phyloP scores from a whole-genome alignment of 1,140 invertebrate genomes.

The Orussus abietinus region DNA sequence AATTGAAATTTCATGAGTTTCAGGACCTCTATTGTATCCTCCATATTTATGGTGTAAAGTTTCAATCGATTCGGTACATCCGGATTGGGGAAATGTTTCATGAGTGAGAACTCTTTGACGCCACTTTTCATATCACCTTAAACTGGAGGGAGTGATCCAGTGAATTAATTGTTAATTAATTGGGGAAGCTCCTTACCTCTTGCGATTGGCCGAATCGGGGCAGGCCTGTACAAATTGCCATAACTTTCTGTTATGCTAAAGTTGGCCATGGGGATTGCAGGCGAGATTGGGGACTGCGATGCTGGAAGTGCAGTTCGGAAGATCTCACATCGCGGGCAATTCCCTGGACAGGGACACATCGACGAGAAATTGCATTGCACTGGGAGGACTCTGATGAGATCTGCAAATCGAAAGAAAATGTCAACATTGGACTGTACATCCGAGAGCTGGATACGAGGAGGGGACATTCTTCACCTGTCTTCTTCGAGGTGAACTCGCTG shows the following conservation, averaged over 20 bases:
- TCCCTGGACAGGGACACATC: constrained; percentile 25
- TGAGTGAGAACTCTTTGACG: no score
- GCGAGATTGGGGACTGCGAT: constrained; percentile 10
- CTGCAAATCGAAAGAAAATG: constrained; percentile 17
- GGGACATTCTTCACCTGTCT: constrained; percentile 25
- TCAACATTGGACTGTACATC: background rate
- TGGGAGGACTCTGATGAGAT: constrained; percentile 18
- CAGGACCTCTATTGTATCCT: no score
- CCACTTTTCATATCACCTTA: no score
- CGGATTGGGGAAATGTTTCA: no score
- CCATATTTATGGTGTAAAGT: no score
- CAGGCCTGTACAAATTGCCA: constrained; percentile 31
- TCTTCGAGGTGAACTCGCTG: constrained; percentile 30
- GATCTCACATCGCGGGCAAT: constrained; percentile 27
- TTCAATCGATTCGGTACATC: no score
- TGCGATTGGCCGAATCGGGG: constrained; percentile 33
- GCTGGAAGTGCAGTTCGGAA: constrained; percentile 19
- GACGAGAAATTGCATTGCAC: constrained; percentile 18
- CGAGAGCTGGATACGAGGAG: no score
- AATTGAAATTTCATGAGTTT: no score
- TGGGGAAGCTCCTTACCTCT: constrained; percentile 34
- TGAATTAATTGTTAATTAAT: no score
- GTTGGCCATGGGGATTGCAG: constrained; percentile 3
- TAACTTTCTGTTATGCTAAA: constrained; percentile 29
- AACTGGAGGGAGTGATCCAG: no score